Base-by-base conservation (phyloP, 2,113 vertebrate genomes). In the Beaufortia kweichowensis region DNA sequence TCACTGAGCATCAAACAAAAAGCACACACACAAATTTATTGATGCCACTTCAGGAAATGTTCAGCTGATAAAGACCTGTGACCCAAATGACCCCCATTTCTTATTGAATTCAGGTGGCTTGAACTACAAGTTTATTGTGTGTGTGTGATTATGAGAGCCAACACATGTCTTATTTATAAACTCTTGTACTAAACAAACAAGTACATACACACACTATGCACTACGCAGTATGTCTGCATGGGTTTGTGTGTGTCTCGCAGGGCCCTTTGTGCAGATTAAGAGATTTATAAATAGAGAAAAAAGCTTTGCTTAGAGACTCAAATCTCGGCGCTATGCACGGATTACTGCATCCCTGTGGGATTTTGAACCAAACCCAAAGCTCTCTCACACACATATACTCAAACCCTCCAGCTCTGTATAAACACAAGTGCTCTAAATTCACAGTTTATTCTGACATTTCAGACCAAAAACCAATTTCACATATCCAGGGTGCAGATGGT, bases 261-360 rank as follows among this genome's bases (percentile, higher is more conserved):
- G 87, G 83, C 83, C 86, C 63, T 68, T 53, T 82, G 74, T 77
- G 67, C 62, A 82, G 77, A 79, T 79, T 82, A 79, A 79, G 74
- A 79, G 77, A 77, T 82, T 79, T 79, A 74, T 77, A 82, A 82
- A 82, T 73, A 73, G 73, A 77, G 41, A 63, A 65, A 62, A 66
- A 77, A 57, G 62, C 81, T 82, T 77, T 82, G 73, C 73, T 79
- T 73, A 77, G 73, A 79, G 67, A 79, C 77, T 79, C 67, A 62
- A 76, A 73, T 82, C 77, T 79, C 67, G 46, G 62, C 62, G 81
- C 62, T 62, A 63, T 79, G 62, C 67, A 12, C 31, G 81, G 81
- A 82, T 79, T 82, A 79, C 60, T 73, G 73, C 66, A 79, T 75
- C 71, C 67, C 56, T 73, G 64, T 73, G 61, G 23, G 68, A 67